Conservation (phyloP, 2,113 vertebrate genomes). For the Tychaedon coryphoeus region DNA sequence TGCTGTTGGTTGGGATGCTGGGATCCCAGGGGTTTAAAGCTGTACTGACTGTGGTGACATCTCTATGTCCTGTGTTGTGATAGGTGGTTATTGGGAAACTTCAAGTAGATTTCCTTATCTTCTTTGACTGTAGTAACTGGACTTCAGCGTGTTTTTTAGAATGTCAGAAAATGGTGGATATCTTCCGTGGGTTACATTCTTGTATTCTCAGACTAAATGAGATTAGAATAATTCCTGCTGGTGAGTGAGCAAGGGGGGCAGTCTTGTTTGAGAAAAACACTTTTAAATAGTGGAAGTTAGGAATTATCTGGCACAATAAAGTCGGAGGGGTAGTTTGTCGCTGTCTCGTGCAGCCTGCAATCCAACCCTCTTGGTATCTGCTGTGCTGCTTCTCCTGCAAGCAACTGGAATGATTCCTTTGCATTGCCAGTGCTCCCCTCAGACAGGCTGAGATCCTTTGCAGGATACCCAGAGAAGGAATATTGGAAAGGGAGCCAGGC, state of each 20-base stretch:
- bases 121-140: neutral
- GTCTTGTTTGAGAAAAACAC: neutral
- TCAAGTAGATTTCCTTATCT: neutral
- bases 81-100: neutral
- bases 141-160: neutral
- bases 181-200: neutral
- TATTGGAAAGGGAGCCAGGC: neutral
- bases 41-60: neutral
- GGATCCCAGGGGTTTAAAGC: neutral
- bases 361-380: neutral
- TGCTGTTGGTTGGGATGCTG: neutral
- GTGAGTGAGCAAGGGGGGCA: neutral
- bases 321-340: accelerated
- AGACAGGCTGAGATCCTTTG: neutral
- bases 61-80: accelerated
- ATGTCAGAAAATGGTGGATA: neutral
- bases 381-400: neutral
- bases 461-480: neutral
- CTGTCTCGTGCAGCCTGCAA: neutral
- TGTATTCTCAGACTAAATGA: neutral
- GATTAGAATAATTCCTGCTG: neutral
- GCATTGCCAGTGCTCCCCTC: neutral
- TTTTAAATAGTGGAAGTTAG: neutral
- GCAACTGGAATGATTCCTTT: neutral
- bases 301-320: neutral